Evolutionary conservation across 2,888 invertebrate genomes (phyloP), one percentile per base, ranked within the genome.

Genomic region (Hyposoter didymator): DNA sequence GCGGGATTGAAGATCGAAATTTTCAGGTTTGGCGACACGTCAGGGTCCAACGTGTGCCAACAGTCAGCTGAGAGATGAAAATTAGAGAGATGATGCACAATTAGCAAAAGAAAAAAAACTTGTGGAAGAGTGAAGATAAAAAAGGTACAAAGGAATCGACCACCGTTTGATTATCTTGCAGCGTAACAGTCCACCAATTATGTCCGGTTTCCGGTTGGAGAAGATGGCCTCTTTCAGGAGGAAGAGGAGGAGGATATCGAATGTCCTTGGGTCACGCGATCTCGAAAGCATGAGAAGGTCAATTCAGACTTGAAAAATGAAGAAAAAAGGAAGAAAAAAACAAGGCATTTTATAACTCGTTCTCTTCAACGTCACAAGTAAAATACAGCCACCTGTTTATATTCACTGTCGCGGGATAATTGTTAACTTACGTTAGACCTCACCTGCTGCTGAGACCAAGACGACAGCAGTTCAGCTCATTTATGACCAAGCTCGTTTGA

Each of bases 261-360:
- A 39, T 43, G 83, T 74, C 79, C 79, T 84, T 79, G 78, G 59
- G 69, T 78, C 83, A 84, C 78, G 83, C 64, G 59, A 79, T 47
- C 47, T 74, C 45, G 67, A 19, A 28, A 73, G 73, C 78, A 59
- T 69, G 78, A 17, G 39, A 79, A 79, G 83, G 83, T 84, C 78
- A 78, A 52, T 12, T 43, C 72, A 22, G 39, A 55, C 22, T 55
- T 22, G 19, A 19, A 55, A 49, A 49, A 43, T 39, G 17, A 75
- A n/a, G n/a, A 70, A 82, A 73, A 73, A 17, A 8, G 39, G 39
- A 39, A 70, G n/a, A 47, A 59, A 39, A 73, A 66, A 49, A 66
- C 47, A 47, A n/a, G 32, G 43, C 43, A 66, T 64, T 35, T 72
- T 22, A 22, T 72, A 32, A 17, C 39, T 62, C 28, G 28, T 22